These are phyloP conservation scores for Tetragonula clypearis DNA, from an alignment of 1,140 invertebrate genomes.

Conservation along the genomic window DNA sequence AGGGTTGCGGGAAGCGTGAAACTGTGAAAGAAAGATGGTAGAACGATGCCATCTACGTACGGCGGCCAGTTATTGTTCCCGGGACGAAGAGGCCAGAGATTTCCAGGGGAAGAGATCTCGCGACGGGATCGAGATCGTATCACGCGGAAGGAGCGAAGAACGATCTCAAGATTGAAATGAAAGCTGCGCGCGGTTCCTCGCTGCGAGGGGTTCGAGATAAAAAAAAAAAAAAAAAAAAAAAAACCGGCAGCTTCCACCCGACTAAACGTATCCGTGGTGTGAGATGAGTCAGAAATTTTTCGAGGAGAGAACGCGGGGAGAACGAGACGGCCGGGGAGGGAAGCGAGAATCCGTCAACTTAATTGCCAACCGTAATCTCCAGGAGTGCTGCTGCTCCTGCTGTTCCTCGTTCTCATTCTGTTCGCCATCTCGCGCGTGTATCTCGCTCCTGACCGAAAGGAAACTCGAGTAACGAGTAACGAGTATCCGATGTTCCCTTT, in stretches of 20 bases:
- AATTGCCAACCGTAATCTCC: constrained; percentile 31
- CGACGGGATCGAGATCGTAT: constrained; percentile 45
- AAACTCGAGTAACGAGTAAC: not conserved
- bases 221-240: not conserved
- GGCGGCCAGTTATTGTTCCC: constrained; percentile 60
- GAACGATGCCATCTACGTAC: constrained; percentile 35
- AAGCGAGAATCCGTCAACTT: constrained; percentile 12
- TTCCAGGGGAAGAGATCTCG: constrained; percentile 58
- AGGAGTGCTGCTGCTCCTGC: constrained; percentile 12
- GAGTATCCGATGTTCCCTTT: not conserved
- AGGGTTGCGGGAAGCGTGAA: constrained; percentile 52
- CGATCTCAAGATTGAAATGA: constrained; percentile 42
- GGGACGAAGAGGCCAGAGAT: constrained; percentile 46
- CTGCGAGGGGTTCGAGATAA: constrained; percentile 6
- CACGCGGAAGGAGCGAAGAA: constrained; percentile 45
- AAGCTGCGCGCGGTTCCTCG: not conserved
- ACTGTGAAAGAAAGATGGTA: constrained; percentile 61
- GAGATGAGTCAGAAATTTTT: constrained; percentile 53
- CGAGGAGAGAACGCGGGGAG: not conserved
- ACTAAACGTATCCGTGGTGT: constrained; percentile 1
- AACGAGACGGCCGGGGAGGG: not conserved
- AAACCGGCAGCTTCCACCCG: constrained; percentile 4
- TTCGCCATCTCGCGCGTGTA: not conserved
- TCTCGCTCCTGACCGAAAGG: not conserved
- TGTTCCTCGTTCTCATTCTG: not conserved